Evolutionary conservation across 1,140 invertebrate genomes (phyloP).

Genomic region (Oryzaephilus surinamensis): DNA sequence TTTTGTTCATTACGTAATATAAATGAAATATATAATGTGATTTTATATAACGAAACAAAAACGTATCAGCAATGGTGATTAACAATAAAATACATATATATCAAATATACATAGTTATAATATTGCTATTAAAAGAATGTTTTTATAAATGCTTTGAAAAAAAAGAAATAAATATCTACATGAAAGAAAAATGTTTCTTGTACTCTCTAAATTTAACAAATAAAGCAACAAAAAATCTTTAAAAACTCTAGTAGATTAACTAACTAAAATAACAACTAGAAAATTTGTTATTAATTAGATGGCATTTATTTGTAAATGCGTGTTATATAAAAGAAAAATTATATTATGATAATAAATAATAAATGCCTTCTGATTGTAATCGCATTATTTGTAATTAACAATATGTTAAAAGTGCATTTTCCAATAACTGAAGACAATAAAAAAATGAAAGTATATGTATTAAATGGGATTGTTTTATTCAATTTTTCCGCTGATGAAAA

Average conservation of each 20-base stretch:
- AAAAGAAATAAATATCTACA: slow-evolving; percentile 1
- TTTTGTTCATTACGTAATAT: slow-evolving; percentile 2
- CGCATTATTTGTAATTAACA: slow-evolving; percentile 26
- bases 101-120: slow-evolving; percentile 17
- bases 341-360: too few relatives aligned
- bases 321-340: slow-evolving; percentile 6
- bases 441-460: slow-evolving; percentile 33
- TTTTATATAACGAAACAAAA: slow-evolving; percentile 34
- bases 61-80: slow-evolving; percentile 38
- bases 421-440: slow-evolving; percentile 37
- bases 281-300: slow-evolving; percentile 14
- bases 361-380: slow-evolving; percentile 18
- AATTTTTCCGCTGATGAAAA: neutral
- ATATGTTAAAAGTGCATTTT: slow-evolving; percentile 35
- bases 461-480: slow-evolving; percentile 6
- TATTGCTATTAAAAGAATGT: slow-evolving; percentile 14
- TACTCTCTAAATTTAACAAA: neutral
- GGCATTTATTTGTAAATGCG: slow-evolving; percentile 11
- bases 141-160: slow-evolving; percentile 23
- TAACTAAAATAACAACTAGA: slow-evolving; percentile 10
- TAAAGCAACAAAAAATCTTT: slow-evolving; percentile 6
- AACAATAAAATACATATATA: slow-evolving; percentile 21
- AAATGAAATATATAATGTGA: slow-evolving; percentile 27
- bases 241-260: slow-evolving; percentile 4
- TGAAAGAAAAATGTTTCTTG: neutral